These are phyloP conservation scores for Leptopilina myrica DNA, from an alignment of 2,888 invertebrate species.

Conservation along the genomic window DNA sequence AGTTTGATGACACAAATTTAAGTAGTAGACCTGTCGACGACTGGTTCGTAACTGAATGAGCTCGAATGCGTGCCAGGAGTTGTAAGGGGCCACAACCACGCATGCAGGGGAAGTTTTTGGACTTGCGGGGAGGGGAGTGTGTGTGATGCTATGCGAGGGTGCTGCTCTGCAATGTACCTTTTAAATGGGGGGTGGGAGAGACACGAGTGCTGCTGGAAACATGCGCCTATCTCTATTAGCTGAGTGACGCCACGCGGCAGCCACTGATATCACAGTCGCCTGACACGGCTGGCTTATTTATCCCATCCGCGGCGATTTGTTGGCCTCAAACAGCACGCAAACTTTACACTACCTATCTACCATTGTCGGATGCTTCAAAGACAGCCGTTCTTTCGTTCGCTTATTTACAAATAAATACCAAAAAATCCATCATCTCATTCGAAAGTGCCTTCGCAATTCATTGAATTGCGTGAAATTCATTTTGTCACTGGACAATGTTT, in stretches of 20 bases:
- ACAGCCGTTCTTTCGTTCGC: background rate
- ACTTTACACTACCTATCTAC: conserved; percentile 53
- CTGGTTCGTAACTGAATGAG: conserved; percentile 75
- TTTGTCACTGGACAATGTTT: background rate
- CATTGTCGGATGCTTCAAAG: conserved; percentile 65
- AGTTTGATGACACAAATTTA: conserved; percentile 51
- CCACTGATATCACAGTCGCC: conserved; percentile 52
- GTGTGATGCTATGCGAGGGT: conserved; percentile 68
- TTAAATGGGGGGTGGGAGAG: conserved; percentile 53
- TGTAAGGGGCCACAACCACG: conserved; percentile 73
- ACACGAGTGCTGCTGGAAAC: conserved; percentile 64
- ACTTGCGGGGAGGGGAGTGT: conserved; percentile 69
- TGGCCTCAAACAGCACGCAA: conserved; percentile 61
- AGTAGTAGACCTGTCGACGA: conserved; percentile 71
- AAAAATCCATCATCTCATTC: background rate
- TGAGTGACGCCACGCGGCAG: conserved; percentile 68
- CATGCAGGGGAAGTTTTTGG: conserved; percentile 76
- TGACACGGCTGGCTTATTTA: conserved; percentile 67
- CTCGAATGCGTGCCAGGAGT: conserved; percentile 73
- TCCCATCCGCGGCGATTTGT: conserved; percentile 64
- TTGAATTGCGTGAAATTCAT: background rate
- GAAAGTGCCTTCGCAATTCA: background rate
- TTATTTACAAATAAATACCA: background rate
- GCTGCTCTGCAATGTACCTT: conserved; percentile 54
- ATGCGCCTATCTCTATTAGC: conserved; percentile 76